These are phyloP conservation scores for Polia nebulosa DNA, from an alignment of 2,888 invertebrate species.

Conservation along the genomic window DNA sequence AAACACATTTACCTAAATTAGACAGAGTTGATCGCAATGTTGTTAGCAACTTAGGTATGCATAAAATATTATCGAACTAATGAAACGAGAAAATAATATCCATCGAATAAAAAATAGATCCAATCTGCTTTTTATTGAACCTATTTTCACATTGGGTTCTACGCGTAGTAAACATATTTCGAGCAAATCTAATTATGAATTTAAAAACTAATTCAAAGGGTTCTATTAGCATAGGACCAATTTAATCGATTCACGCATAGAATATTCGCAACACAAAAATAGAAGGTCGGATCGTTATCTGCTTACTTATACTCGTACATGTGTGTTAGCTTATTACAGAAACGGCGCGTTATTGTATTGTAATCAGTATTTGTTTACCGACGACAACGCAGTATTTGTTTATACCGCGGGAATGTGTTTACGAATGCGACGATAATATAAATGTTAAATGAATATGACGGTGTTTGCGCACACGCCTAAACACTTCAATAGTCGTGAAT, in stretches of 20 bases:
- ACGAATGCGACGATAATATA: conserved; percentile 80
- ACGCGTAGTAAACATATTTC: conserved; percentile 23
- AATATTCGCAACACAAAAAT: conserved; percentile 19
- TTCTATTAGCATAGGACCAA: conserved; percentile 32
- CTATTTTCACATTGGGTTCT: conserved; percentile 24
- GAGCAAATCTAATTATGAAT: conserved; percentile 20
- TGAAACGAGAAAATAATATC: conserved; percentile 25
- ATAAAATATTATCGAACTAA: conserved; percentile 22
- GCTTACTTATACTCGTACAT: conserved; percentile 25
- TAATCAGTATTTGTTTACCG: conserved; percentile 71
- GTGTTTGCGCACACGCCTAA: conserved; percentile 84
- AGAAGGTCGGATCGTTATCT: conserved; percentile 21
- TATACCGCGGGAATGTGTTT: conserved; percentile 76
- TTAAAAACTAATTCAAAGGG: conserved; percentile 15
- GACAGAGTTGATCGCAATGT: conserved; percentile 21
- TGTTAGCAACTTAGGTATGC: conserved; percentile 13
- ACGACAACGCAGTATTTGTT: conserved; percentile 76
- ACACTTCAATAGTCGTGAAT: conserved; percentile 84
- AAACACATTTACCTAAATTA: conserved; percentile 50
- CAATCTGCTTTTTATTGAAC: conserved; percentile 16
- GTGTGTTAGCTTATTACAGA: conserved; percentile 31
- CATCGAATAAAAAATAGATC: conserved; percentile 1
- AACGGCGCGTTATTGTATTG: conserved; percentile 37
- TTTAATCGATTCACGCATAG: conserved; percentile 15
- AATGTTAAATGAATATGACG: conserved; percentile 87